Conservation (phyloP, 2,888 invertebrate species). For the Stomorhina lunata region DNA sequence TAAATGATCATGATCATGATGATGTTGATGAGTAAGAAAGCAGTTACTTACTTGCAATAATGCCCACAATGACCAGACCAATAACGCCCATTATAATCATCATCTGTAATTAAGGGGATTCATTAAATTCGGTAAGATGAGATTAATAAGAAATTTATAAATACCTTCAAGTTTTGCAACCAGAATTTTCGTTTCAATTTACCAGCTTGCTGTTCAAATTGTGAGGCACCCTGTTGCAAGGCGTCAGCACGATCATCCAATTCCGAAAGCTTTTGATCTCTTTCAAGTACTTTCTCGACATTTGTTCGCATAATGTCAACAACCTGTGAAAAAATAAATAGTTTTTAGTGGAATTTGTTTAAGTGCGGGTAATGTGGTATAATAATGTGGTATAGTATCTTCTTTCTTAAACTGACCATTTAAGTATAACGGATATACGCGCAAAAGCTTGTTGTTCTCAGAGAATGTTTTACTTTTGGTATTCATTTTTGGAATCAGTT, state of each 20-base stretch:
- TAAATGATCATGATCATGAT: too few relatives aligned
- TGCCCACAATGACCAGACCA: constrained; percentile 89
- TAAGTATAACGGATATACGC: too few relatives aligned
- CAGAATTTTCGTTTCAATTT: constrained; percentile 98
- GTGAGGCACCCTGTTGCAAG: constrained; percentile 95
- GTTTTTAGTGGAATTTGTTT: too few relatives aligned
- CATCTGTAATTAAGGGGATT: constrained; percentile 83
- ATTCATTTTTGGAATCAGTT: too few relatives aligned
- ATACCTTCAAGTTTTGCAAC: constrained; percentile 96
- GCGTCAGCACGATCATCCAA: constrained; percentile 97
- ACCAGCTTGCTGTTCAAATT: constrained; percentile 98
- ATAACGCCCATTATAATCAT: constrained; percentile 95
- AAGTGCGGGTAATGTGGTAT: too few relatives aligned
- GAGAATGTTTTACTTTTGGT: too few relatives aligned
- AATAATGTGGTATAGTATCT: too few relatives aligned
- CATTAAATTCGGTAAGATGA: neutral
- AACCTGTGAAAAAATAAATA: constrained; percentile 81
- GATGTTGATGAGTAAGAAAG: neutral
- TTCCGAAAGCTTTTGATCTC: constrained; percentile 97
- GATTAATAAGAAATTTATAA: constrained; percentile 2
- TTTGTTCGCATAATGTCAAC: constrained; percentile 97
- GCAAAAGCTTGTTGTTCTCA: neutral
- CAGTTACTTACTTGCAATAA: constrained; percentile 91
- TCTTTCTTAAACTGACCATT: too few relatives aligned
- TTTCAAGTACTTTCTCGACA: constrained; percentile 96